A percentile compares a stretch with the other conserved stretches of the same genome.
phyloP scores from a whole-genome alignment of 1,140 invertebrate species.

The Apis florea region DNA sequence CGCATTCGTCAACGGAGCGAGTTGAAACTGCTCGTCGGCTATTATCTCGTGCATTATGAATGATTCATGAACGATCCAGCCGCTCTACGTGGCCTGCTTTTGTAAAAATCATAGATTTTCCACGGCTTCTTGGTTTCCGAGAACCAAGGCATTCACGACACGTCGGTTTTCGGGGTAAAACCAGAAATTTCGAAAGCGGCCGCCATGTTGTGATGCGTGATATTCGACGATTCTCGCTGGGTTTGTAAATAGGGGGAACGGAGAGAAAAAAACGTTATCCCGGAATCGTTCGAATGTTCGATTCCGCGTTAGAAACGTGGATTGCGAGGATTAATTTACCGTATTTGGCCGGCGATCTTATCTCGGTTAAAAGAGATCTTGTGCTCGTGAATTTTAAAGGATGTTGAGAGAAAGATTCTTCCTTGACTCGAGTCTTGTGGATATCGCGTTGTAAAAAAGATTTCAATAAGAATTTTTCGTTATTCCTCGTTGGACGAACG shows the following conservation, averaged over 20 bases:
- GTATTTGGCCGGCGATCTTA: too few species aligned
- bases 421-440: too few species aligned
- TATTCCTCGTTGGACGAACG: too few species aligned
- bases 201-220: background rate
- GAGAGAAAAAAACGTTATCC: too few species aligned
- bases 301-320: too few species aligned
- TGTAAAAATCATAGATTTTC: slow-evolving; percentile 56
- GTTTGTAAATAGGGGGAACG: background rate
- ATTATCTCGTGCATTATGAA: slow-evolving; percentile 71
- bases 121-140: slow-evolving; percentile 34
- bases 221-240: background rate
- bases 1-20: slow-evolving; percentile 59
- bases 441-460: too few species aligned
- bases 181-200: slow-evolving; percentile 13
- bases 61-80: slow-evolving; percentile 66
- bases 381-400: too few species aligned
- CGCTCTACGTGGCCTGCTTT: slow-evolving; percentile 60
- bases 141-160: slow-evolving; percentile 28
- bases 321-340: too few species aligned
- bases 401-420: too few species aligned
- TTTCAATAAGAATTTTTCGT: background rate
- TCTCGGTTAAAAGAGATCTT: too few species aligned
- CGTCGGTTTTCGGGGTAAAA: background rate
- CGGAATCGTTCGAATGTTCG: too few species aligned
- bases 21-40: slow-evolving; percentile 48